These are phyloP conservation scores for Carassius auratus DNA, from an alignment of 2,113 vertebrate genomes.

Conservation along the genomic window DNA sequence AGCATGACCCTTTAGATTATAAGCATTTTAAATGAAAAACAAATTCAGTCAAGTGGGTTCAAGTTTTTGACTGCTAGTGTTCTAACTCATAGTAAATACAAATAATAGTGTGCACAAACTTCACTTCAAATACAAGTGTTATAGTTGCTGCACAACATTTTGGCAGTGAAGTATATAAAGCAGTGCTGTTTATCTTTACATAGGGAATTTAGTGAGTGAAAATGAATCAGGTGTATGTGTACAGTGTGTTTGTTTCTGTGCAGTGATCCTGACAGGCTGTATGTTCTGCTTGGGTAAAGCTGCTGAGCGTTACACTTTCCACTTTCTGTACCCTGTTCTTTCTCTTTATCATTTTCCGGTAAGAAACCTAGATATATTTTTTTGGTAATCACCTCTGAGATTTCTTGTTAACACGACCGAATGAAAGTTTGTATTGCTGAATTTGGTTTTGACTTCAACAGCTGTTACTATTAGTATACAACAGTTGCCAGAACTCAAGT, in stretches of 20 bases:
- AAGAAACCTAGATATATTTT: slow-evolving; percentile 9
- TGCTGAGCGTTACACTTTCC: slow-evolving; percentile 24
- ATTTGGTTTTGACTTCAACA: not conserved
- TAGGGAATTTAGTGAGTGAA: not conserved
- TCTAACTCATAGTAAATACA: not conserved
- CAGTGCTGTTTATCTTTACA: not conserved
- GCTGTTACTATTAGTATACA: not conserved
- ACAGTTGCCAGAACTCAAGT: not conserved
- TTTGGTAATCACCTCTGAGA: slow-evolving; percentile 21
- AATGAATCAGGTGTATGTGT: not conserved
- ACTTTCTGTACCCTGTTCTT: slow-evolving; percentile 20
- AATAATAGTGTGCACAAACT: not conserved
- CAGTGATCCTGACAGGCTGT: not conserved
- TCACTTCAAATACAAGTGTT: not conserved
- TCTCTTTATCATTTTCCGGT: slow-evolving; percentile 30
- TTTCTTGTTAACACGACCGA: not conserved
- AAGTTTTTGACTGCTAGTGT: not conserved
- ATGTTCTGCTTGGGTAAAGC: not conserved
- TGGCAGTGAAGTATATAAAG: not conserved
- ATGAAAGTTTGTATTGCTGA: slow-evolving; percentile 4
- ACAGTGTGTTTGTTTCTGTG: not conserved
- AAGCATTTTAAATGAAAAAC: not conserved
- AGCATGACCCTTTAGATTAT: not conserved
- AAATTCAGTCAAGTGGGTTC: not conserved
- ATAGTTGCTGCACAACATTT: not conserved